phyloP scores from a whole-genome alignment of 1,140 invertebrate genomes.

The Bombus huntii region DNA sequence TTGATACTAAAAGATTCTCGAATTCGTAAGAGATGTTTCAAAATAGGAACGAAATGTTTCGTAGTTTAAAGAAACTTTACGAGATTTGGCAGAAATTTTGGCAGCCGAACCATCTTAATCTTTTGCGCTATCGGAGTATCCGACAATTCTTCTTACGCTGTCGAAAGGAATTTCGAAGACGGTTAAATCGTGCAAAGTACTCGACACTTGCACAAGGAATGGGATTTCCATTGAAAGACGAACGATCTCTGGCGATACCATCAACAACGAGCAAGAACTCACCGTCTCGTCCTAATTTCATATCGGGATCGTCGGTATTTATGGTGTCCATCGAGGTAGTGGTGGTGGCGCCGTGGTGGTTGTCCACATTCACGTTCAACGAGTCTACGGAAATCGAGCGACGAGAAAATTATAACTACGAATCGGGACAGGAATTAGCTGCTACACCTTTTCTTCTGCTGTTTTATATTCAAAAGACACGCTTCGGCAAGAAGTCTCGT shows the following conservation, averaged over 20 bases:
- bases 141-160: neutral
- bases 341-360: conserved; percentile 58
- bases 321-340: conserved; percentile 69
- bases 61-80: neutral
- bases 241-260: neutral
- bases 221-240: neutral
- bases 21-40: no score
- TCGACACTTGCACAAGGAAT: neutral
- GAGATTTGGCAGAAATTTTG: neutral
- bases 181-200: neutral
- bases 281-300: conserved; percentile 67
- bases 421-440: conserved; percentile 28
- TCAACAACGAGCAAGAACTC: conserved; percentile 14
- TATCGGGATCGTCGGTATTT: conserved; percentile 64
- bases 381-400: conserved; percentile 50
- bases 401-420: conserved; percentile 1
- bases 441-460: no score
- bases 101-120: neutral
- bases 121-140: neutral
- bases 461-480: conserved; percentile 9
- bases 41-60: no score
- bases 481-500: neutral
- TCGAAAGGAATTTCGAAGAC: neutral
- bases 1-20: no score
- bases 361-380: conserved; percentile 63